A percentile compares a stretch with the other conserved stretches of the same genome.
Conservation (phyloP, 1,140 invertebrate species). For the Drosophila ficusphila region DNA sequence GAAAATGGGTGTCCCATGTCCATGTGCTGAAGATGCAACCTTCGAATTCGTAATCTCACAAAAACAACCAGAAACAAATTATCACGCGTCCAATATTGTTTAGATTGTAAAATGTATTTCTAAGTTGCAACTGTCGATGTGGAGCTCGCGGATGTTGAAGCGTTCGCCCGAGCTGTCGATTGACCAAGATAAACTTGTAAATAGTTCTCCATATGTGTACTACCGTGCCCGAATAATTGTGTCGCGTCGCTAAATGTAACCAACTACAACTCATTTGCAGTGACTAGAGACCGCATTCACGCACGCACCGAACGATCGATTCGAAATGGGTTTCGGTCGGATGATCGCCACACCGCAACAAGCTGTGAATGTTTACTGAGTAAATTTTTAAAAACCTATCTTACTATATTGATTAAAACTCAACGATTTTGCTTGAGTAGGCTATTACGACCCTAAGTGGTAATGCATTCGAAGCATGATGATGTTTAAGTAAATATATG, state of each 20-base stretch:
- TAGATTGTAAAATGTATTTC: constrained; percentile 52
- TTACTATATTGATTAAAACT: constrained; percentile 40
- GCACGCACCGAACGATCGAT: constrained; percentile 27
- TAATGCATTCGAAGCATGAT: constrained; percentile 36
- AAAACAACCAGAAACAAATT: constrained; percentile 30
- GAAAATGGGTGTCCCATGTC: constrained; percentile 13
- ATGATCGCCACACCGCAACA: constrained; percentile 64
- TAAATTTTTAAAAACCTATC: constrained; percentile 64
- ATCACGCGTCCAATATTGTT: constrained; percentile 56
- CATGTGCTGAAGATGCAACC: constrained; percentile 14
- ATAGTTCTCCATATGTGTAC: constrained; percentile 50
- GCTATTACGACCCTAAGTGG: constrained; percentile 34
- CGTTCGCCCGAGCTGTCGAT: constrained; percentile 54
- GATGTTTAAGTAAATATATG: constrained; percentile 56
- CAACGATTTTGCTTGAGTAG: constrained; percentile 48
- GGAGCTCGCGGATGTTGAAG: constrained; percentile 62
- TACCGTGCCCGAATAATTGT: constrained; percentile 7
- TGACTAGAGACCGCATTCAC: constrained; percentile 69
- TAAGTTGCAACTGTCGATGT: constrained; percentile 49
- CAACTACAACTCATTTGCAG: constrained; percentile 55
- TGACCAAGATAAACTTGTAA: constrained; percentile 55
- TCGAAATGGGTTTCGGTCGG: constrained; percentile 57
- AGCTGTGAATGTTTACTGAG: constrained; percentile 83
- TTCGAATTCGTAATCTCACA: constrained; percentile 64
- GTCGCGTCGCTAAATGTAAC: constrained; percentile 59